A percentile compares a stretch with the other conserved stretches of the same genome.
These are phyloP conservation scores for Vanessa atalanta DNA, from an alignment of 1,140 invertebrate species.

Conservation along the genomic window DNA sequence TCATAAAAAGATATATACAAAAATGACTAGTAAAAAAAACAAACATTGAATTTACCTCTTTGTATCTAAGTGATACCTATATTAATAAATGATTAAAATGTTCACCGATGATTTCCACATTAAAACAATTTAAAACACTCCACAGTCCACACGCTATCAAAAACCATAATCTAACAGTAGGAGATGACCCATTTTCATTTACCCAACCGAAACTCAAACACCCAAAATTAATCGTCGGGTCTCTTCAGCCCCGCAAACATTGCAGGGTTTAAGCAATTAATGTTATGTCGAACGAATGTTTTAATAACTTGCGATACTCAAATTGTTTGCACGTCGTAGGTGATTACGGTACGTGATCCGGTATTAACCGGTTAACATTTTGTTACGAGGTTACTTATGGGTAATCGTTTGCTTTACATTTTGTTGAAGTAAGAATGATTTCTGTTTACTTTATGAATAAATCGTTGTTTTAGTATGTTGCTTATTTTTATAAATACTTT, in stretches of 20 bases:
- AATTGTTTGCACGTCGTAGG: slow-evolving; percentile 61
- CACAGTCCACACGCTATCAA: slow-evolving; percentile 32
- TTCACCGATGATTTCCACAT: neutral
- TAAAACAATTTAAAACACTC: slow-evolving; percentile 10
- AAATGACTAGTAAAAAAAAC: too few species aligned
- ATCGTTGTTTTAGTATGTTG: too few species aligned
- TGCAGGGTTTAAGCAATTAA: slow-evolving; percentile 69
- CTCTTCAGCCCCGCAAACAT: slow-evolving; percentile 53
- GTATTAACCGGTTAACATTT: slow-evolving; percentile 38
- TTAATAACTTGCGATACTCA: slow-evolving; percentile 68
- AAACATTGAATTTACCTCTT: too few species aligned
- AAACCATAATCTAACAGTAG: slow-evolving; percentile 42
- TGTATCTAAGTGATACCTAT: neutral
- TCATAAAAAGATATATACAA: too few species aligned
- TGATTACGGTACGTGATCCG: slow-evolving; percentile 49
- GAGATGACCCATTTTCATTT: slow-evolving; percentile 51
- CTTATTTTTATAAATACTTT: too few species aligned
- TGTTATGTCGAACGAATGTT: slow-evolving; percentile 68
- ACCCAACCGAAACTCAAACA: slow-evolving; percentile 61
- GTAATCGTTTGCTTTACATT: slow-evolving; percentile 7
- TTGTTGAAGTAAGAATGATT: neutral
- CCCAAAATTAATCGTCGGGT: slow-evolving; percentile 57
- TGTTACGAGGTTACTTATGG: slow-evolving; percentile 29
- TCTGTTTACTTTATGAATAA: neutral
- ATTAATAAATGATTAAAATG: neutral